phyloP scores from a whole-genome alignment of 2,113 vertebrate genomes.

The Cyanoramphus novaezelandiae region DNA sequence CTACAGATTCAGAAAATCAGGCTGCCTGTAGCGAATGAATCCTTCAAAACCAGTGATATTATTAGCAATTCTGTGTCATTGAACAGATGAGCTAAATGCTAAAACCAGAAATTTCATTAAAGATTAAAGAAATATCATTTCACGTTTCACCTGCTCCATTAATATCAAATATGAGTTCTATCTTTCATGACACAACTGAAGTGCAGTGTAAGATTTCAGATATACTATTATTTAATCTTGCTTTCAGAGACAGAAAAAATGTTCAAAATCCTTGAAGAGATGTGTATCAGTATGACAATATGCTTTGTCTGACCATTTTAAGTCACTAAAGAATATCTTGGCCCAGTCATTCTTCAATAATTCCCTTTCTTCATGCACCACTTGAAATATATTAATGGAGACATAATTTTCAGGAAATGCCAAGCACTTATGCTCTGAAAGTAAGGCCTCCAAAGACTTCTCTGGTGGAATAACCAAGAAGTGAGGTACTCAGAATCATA shows the following conservation, averaged over 20 bases:
- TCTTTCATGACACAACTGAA: conserved; percentile 46
- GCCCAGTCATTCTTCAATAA: conserved; percentile 7
- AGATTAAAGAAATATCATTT: conserved; percentile 74
- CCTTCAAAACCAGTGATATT: conserved; percentile 50
- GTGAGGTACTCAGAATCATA: background rate
- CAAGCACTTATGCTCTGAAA: background rate
- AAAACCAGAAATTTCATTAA: conserved; percentile 69
- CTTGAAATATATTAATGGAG: conserved; percentile 36
- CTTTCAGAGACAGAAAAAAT: background rate
- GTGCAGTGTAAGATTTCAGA: conserved; percentile 52
- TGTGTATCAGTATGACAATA: background rate
- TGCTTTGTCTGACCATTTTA: conserved; percentile 28
- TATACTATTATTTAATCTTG: conserved; percentile 19
- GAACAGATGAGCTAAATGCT: conserved; percentile 60
- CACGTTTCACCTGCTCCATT: conserved; percentile 65
- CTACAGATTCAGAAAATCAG: conserved; percentile 51
- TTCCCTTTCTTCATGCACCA: conserved; percentile 33
- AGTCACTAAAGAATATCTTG: conserved; percentile 9
- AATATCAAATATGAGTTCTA: conserved; percentile 64
- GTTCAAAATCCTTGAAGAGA: conserved; percentile 27
- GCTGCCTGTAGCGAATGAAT: conserved; percentile 31
- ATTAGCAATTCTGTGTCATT: conserved; percentile 65
- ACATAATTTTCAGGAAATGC: conserved; percentile 34
- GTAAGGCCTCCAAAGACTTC: background rate
- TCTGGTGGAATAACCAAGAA: background rate